Percentiles rank a stretch among this genome's conserved stretches.
phyloP scores from a whole-genome alignment of 2,113 vertebrate species.

The Excalfactoria chinensis region DNA sequence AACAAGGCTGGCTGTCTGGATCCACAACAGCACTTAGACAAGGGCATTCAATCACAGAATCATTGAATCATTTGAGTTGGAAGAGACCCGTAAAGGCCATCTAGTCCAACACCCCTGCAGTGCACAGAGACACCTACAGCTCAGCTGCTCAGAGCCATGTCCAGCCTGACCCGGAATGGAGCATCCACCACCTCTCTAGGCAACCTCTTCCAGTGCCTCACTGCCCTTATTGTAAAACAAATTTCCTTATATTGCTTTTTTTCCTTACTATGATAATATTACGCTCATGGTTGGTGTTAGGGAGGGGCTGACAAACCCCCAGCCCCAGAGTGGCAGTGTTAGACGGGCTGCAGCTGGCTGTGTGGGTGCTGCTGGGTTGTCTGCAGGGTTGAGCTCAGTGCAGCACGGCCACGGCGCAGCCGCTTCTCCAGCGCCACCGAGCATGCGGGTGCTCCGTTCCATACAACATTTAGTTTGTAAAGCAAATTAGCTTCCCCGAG shows the following conservation, averaged over 20 bases:
- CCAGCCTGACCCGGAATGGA: too few species aligned
- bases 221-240: too few species aligned
- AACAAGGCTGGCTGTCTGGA: neutral
- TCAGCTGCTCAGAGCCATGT: too few species aligned
- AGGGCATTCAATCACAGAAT: neutral
- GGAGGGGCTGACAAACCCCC: neutral
- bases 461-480: neutral
- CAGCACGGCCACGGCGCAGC: neutral
- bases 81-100: too few species aligned
- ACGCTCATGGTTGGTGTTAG: neutral
- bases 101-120: too few species aligned
- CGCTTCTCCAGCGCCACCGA: neutral
- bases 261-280: neutral
- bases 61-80: too few species aligned
- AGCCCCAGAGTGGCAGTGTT: neutral
- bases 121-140: too few species aligned
- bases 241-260: neutral
- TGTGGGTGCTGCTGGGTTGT: neutral
- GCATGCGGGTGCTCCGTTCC: neutral
- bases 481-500: slow-evolving; percentile 31
- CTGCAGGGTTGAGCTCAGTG: accelerated
- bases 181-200: too few species aligned
- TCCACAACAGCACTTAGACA: neutral
- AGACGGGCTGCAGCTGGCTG: neutral
- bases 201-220: too few species aligned